phyloP scores from a whole-genome alignment of 2,888 invertebrate genomes.

The Ditula angustiorana region DNA sequence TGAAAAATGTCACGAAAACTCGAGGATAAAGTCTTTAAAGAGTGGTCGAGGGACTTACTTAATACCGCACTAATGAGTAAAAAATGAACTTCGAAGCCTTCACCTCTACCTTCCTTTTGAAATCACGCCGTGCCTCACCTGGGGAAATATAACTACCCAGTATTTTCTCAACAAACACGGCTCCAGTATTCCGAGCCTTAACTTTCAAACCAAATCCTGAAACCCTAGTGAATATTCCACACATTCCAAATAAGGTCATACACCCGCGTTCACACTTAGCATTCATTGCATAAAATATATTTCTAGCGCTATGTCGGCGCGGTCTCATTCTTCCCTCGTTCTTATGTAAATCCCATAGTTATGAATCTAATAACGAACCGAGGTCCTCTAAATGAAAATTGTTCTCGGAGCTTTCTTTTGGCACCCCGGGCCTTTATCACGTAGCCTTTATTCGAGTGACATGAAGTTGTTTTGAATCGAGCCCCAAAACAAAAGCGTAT shows the following conservation, averaged over 20 bases:
- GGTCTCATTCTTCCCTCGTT: conserved; percentile 41
- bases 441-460: background rate
- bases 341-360: conserved; percentile 48
- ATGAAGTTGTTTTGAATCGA: background rate
- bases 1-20: background rate
- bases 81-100: background rate
- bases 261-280: conserved; percentile 22
- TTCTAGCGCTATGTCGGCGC: conserved; percentile 8
- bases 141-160: background rate
- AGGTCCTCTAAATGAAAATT: conserved; percentile 39
- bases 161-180: background rate
- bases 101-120: background rate
- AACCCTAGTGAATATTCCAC: conserved; percentile 5
- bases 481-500: conserved; percentile 1
- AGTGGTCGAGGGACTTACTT: conserved; percentile 1
- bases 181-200: conserved; percentile 13
- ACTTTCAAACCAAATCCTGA: conserved; percentile 1
- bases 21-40: background rate
- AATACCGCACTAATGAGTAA: conserved; percentile 7
- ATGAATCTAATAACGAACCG: conserved; percentile 44
- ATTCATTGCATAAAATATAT: conserved; percentile 36
- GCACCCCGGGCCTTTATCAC: conserved; percentile 8
- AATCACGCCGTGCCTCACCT: background rate
- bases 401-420: conserved; percentile 15
- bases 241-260: conserved; percentile 17